Percentiles rank a stretch among this genome's conserved stretches.
Evolutionary conservation across 1,140 invertebrate genomes (phyloP).

Genomic region (Hypsibius dujardini): DNA sequence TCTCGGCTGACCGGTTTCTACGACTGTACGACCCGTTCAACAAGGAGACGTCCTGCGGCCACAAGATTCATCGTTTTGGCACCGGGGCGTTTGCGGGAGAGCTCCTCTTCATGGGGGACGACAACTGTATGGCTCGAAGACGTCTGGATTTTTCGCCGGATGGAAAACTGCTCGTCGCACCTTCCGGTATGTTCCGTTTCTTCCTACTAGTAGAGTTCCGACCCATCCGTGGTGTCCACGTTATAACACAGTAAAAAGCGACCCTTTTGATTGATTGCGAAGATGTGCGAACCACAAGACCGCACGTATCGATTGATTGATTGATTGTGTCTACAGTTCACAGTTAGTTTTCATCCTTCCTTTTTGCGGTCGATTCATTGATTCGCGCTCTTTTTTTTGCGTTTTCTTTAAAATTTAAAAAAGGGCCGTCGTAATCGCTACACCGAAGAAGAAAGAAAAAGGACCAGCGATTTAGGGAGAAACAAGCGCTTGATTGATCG

Average conservation of each 20-base stretch:
- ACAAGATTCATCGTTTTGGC: not conserved
- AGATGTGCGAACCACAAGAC: too few relatives aligned
- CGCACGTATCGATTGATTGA: too few relatives aligned
- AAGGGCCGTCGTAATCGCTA: too few relatives aligned
- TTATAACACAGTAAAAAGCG: too few relatives aligned
- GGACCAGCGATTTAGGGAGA: too few relatives aligned
- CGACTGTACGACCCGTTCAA: not conserved
- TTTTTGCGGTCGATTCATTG: too few relatives aligned
- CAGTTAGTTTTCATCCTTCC: too few relatives aligned
- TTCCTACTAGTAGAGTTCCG: conserved; percentile 26
- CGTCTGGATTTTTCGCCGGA: conserved; percentile 70
- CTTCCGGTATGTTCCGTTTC: conserved; percentile 33
- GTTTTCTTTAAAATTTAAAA: too few relatives aligned
- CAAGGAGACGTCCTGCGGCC: not conserved
- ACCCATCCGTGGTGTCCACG: not conserved
- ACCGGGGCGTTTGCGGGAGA: not conserved
- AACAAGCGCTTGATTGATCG: conserved; percentile 4
- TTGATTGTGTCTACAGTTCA: too few relatives aligned
- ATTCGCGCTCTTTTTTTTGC: too few relatives aligned
- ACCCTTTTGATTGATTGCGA: too few relatives aligned
- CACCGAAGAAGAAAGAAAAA: too few relatives aligned
- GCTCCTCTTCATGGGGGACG: not conserved
- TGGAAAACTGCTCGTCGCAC: conserved; percentile 65
- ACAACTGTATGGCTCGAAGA: conserved; percentile 30
- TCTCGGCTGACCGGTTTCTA: conserved; percentile 57